Percentiles rank a stretch among this genome's conserved stretches.
phyloP scores from a whole-genome alignment of 1,140 invertebrate species.

The Metopolophium dirhodum region DNA sequence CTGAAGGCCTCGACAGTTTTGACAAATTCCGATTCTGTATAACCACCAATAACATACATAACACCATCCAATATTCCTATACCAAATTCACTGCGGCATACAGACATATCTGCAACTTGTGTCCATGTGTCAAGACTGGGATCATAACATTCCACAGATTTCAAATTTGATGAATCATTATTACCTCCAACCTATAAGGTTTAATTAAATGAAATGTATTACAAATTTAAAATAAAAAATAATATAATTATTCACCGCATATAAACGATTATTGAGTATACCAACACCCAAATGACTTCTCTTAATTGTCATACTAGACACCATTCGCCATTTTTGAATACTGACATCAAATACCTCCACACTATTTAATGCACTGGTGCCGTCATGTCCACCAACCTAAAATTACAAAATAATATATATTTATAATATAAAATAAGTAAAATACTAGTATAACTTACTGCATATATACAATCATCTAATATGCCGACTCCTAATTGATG shows the following conservation, averaged over 20 bases:
- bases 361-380: conserved; percentile 75
- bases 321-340: conserved; percentile 83
- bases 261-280: too few species aligned
- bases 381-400: too few species aligned
- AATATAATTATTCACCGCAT: too few species aligned
- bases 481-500: too few species aligned
- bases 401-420: too few species aligned
- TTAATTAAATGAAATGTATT: conserved; percentile 35
- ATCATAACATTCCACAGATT: conserved; percentile 90
- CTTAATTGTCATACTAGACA: too few species aligned
- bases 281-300: too few species aligned
- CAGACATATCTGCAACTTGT: conserved; percentile 84
- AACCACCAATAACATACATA: too few species aligned
- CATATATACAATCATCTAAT: too few species aligned
- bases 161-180: conserved; percentile 85
- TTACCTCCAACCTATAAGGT: conserved; percentile 81
- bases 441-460: too few species aligned
- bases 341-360: conserved; percentile 87
- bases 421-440: too few species aligned
- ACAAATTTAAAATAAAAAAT: background rate
- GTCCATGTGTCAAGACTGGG: conserved; percentile 84
- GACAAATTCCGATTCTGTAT: conserved; percentile 74
- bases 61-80: too few species aligned
- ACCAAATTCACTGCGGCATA: conserved; percentile 83
- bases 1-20: conserved; percentile 83